Evolutionary conservation across 2,797 vertebrate genomes (phyloP).

Genomic region (Enteromius trimaculatus): DNA sequence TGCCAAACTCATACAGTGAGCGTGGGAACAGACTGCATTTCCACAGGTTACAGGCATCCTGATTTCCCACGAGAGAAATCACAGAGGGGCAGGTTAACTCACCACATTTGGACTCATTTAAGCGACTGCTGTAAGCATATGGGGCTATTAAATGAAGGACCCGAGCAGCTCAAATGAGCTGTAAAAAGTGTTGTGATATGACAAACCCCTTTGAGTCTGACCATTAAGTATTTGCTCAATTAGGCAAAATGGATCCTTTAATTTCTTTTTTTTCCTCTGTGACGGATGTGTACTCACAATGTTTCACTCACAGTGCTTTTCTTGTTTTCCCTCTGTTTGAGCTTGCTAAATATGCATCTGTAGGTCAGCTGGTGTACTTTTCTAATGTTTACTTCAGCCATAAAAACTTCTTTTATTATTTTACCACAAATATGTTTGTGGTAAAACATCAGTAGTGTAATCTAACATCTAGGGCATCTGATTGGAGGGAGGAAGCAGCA

Average conservation of each 20-base stretch:
- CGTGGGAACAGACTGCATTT: slow-evolving; percentile 74
- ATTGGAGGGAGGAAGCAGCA: not conserved
- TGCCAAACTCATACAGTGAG: slow-evolving; percentile 60
- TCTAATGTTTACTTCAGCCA: not conserved
- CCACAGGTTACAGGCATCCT: slow-evolving; percentile 63
- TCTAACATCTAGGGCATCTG: slow-evolving; percentile 3
- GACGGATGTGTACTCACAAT: slow-evolving; percentile 1
- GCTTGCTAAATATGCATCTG: slow-evolving; percentile 12
- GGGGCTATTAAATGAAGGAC: slow-evolving; percentile 46
- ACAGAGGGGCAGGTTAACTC: slow-evolving; percentile 64
- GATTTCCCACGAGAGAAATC: slow-evolving; percentile 71
- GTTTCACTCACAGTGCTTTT: slow-evolving; percentile 25
- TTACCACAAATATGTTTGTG: slow-evolving; percentile 12
- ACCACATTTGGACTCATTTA: slow-evolving; percentile 45
- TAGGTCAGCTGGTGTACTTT: slow-evolving; percentile 28
- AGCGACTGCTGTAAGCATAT: slow-evolving; percentile 37
- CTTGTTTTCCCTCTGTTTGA: not conserved
- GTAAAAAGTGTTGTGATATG: slow-evolving; percentile 59
- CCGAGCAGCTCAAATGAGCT: slow-evolving; percentile 60
- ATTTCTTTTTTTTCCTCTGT: not conserved
- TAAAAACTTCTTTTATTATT: not conserved
- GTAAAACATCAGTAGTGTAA: not conserved
- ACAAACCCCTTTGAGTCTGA: slow-evolving; percentile 27
- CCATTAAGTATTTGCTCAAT: slow-evolving; percentile 26
- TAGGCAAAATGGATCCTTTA: slow-evolving; percentile 17